Evolutionary conservation across 2,797 vertebrate genomes (phyloP).

Genomic region (Tapirus indicus): DNA sequence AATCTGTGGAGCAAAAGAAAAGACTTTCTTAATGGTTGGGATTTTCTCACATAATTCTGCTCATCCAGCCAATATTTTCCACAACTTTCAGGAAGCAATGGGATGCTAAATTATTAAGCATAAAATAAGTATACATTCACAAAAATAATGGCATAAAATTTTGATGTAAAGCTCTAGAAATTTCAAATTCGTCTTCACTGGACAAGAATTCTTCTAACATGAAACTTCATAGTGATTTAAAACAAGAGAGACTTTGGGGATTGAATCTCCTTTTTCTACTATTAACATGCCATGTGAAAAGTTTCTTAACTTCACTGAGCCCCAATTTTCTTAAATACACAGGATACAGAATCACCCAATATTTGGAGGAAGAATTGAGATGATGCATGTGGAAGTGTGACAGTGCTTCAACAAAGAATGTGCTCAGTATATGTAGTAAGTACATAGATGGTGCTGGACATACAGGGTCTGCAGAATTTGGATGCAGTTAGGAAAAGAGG

Average conservation of each 20-base stretch:
- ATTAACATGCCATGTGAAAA: not conserved
- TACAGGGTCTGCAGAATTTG: not conserved
- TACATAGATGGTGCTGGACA: fast-evolving
- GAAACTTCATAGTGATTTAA: not conserved
- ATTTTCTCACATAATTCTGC: not conserved
- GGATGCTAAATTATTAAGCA: not conserved
- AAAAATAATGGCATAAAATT: not conserved
- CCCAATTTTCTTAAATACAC: not conserved
- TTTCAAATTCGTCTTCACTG: not conserved
- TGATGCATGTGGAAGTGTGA: not conserved
- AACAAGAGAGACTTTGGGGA: not conserved
- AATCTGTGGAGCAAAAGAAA: slow-evolving; percentile 47
- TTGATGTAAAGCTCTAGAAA: not conserved
- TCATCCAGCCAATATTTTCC: not conserved
- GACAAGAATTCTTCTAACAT: not conserved
- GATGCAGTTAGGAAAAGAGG: not conserved
- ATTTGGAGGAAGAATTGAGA: no score
- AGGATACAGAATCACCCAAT: not conserved
- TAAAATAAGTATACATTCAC: not conserved
- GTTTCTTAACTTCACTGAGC: not conserved
- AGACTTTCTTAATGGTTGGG: not conserved
- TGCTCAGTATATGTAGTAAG: not conserved
- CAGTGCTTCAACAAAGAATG: not conserved
- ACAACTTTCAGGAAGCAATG: not conserved
- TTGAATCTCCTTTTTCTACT: not conserved